A percentile compares a stretch with the other conserved stretches of the same genome.
Conservation (phyloP, 2,888 invertebrate species). For the Brenthis hecate region DNA sequence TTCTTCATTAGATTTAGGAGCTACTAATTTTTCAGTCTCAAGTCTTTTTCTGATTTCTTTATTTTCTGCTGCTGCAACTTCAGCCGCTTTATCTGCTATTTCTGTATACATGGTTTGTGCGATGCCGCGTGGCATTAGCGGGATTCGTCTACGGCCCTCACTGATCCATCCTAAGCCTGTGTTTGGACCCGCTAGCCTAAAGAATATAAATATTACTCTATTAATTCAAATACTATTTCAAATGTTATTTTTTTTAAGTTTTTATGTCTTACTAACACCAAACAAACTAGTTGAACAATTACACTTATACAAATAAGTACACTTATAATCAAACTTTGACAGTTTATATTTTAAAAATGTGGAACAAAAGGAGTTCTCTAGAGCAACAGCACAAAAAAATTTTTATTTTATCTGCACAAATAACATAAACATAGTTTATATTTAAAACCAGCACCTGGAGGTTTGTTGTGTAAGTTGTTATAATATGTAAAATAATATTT, state of each 20-base stretch:
- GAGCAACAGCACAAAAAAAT: too few relatives aligned
- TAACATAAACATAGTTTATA: too few relatives aligned
- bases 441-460: too few relatives aligned
- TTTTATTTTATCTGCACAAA: too few relatives aligned
- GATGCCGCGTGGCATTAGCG: constrained; percentile 91
- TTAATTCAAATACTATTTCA: neutral
- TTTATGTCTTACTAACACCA: too few relatives aligned
- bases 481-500: too few relatives aligned
- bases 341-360: too few relatives aligned
- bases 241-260: neutral
- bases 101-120: constrained; percentile 93
- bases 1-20: constrained; percentile 63
- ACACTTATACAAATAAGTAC: too few relatives aligned
- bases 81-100: constrained; percentile 90
- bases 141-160: constrained; percentile 92
- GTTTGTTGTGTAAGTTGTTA: too few relatives aligned
- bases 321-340: too few relatives aligned
- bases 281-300: too few relatives aligned
- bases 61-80: constrained; percentile 65
- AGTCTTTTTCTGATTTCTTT: constrained; percentile 66
- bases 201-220: neutral
- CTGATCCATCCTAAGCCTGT: constrained; percentile 91
- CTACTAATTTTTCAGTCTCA: constrained; percentile 64
- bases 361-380: too few relatives aligned
- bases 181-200: constrained; percentile 85